Conservation (phyloP, 53 echinoderm and acorn worm genomes). For the Holothuria leucospilota region DNA sequence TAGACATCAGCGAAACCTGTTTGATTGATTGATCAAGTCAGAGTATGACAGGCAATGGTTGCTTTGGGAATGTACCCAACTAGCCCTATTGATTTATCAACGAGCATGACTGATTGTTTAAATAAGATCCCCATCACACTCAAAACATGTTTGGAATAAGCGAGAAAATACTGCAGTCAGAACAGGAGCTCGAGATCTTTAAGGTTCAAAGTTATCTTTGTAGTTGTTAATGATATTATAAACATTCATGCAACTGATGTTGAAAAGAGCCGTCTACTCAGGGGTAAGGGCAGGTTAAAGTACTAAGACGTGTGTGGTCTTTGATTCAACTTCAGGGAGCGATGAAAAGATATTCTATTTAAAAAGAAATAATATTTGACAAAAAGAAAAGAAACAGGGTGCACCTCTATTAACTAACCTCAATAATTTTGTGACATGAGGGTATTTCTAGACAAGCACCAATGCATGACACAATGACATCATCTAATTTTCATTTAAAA, state of each 20-base stretch:
- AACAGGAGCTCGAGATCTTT: constrained; percentile 1
- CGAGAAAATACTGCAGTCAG: constrained; percentile 34
- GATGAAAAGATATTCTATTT: too few relatives aligned
- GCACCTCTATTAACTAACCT: too few relatives aligned
- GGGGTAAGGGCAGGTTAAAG: too few relatives aligned
- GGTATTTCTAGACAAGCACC: too few relatives aligned
- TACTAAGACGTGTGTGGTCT: too few relatives aligned
- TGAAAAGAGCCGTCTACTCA: constrained; percentile 7
- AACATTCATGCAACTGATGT: constrained; percentile 24
- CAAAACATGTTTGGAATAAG: constrained; percentile 45
- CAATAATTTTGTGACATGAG: too few relatives aligned
- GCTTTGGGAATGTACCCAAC: not conserved
- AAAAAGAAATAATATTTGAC: too few relatives aligned
- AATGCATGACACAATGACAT: too few relatives aligned
- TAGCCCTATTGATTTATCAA: constrained; percentile 23
- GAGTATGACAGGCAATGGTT: constrained; percentile 24
- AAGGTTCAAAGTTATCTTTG: constrained; percentile 13
- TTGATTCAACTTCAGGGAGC: too few relatives aligned
- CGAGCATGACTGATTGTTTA: constrained; percentile 36
- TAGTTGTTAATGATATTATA: constrained; percentile 27
- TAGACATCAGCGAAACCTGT: constrained; percentile 4
- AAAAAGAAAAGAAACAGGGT: too few relatives aligned
- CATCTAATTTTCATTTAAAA: too few relatives aligned
- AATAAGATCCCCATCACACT: constrained; percentile 35
- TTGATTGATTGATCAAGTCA: constrained; percentile 34